Evolutionary conservation across 2,113 vertebrate genomes (phyloP).

Genomic region (Hydropotes inermis): DNA sequence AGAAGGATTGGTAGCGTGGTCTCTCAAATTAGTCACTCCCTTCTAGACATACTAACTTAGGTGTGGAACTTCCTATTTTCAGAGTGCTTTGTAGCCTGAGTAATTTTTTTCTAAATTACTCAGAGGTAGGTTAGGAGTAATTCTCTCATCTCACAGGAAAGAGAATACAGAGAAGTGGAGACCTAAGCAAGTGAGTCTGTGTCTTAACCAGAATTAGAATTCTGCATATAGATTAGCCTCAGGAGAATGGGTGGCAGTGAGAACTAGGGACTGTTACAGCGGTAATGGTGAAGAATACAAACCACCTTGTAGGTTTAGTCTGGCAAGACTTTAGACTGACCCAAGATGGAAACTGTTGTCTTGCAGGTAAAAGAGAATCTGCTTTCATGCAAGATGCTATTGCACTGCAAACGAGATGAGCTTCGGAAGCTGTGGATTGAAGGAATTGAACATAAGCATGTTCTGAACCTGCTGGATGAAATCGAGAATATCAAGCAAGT

Average conservation of each 20-base stretch:
- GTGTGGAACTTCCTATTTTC: background rate
- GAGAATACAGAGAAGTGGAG: background rate
- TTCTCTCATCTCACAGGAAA: slow-evolving; percentile 50
- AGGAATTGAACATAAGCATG: slow-evolving; percentile 98
- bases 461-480: slow-evolving; percentile 95
- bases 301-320: background rate
- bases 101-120: background rate
- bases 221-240: background rate
- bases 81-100: background rate
- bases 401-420: slow-evolving; percentile 97
- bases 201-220: background rate
- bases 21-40: background rate
- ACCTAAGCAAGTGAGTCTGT: background rate
- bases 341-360: background rate
- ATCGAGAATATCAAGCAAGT: slow-evolving; percentile 99
- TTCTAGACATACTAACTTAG: background rate
- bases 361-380: slow-evolving; percentile 97
- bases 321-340: background rate
- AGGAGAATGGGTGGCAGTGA: background rate
- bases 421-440: slow-evolving; percentile 98
- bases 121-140: background rate
- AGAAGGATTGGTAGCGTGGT: background rate
- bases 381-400: slow-evolving; percentile 97
- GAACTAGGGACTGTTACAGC: background rate
- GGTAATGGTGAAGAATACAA: background rate